Evolutionary conservation across 2,888 invertebrate species (phyloP), one percentile per base, ranked within the genome.

Genomic region (Ecliptopera silaceata): DNA sequence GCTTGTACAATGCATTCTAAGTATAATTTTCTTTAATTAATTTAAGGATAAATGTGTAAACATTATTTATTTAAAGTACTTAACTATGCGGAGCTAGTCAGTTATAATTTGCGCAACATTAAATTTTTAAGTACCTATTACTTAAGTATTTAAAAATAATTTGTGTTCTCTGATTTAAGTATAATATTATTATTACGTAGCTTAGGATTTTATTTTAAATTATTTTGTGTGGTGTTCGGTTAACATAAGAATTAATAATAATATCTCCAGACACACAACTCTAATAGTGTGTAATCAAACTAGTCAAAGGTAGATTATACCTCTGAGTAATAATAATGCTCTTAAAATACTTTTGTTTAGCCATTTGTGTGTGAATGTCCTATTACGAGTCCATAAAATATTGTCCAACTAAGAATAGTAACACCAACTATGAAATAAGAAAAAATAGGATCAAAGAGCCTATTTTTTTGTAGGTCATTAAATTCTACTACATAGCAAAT

Each of bases 41-140:
- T 77, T 68, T 88, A 90, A 90, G 89, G 82, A 85, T 88, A 89
- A 88, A 90, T 87, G 83, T 86, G 87, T 80, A 88, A 89, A 86
- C 79, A 82, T 84, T 85, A 88, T 89, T 90, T 91, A 89, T 89
- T 90, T 82, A 85, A 91, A 85, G 90, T 92, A 92, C 92, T 91
- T 92, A 92, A 88, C 82, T 88, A 89, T 86, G 89, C 86, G 85
- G 83, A 88, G 91, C 92, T 92, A 92, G 92, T 92, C 92, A 92
- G 87, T 88, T 90, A 88, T 88, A 50, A 85, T 91, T 91, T 92
- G 91, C 88, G 90, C 90, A 90, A 91, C 86, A 84, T 87, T 86
- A 88, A 87, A 83, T 80, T 79, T 82, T 80, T 86, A 88, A 86
- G 86, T 85, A 84, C 75, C 65, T 75, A 75, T 67, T 71, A 77